Base-by-base conservation (phyloP, 2,797 vertebrate species). In the Delichon dasypus region DNA sequence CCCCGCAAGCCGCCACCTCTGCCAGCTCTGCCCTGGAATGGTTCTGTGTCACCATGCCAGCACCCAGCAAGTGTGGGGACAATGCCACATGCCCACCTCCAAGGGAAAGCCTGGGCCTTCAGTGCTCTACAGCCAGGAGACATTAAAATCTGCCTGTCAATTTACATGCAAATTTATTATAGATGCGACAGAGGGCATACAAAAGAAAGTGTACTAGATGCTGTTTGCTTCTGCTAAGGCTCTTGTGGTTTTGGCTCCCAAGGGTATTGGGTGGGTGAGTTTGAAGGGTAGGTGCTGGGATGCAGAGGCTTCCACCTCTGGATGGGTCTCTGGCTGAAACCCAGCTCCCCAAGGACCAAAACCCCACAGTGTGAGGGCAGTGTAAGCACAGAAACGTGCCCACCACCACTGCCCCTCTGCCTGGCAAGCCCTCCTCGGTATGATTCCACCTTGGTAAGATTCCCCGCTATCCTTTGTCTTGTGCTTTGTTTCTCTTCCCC, bases 111-210 rank as follows among this genome's bases (percentile, higher is more conserved):
- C 66, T n/a, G 68, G 70, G 82, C 64, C 85, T 94, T 93, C 89
- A 93, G 77, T 16, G 1, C 57, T 79, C 62, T 50, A 64, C 3
- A 84, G 74, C 70, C 89, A 93, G 79, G 22, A 95, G 48, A 94
- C 76, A 90, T 70, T 88, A 96, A 78, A 88, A 86, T 84, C 80
- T 86, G 88, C 32, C 79, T 79, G 90, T 92, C 92, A 94, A 93
- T 97, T 94, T 90, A 84, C 88, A 94, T 93, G 85, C 91, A 96
- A 95, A 94, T 94, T 86, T 94, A 97, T 95, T 97, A 93, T 62
- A 89, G 76, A 94, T 79, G 75, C 1, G 50, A 96, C 88, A 93
- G 64, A 92, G 92, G 40, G 91, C 71, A 88, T 83, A 95, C 78
- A 95, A 94, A 92, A 97, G 84, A 92, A 94, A 92, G 87, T 90